Conservation (phyloP, 2,888 invertebrate species). For the Caenorhabditis sp. region DNA sequence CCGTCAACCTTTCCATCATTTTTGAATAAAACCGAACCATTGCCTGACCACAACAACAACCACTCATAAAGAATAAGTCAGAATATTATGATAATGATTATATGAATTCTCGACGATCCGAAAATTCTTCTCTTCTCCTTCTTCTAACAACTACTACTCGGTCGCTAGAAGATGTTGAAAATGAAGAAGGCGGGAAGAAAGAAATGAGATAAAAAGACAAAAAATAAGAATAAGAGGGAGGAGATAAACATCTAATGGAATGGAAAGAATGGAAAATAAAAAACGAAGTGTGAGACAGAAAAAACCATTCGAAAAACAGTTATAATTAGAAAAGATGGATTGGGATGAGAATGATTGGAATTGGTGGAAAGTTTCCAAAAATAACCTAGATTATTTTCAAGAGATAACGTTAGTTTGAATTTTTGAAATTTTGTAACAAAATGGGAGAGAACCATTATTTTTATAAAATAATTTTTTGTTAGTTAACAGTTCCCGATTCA, state of each 20-base stretch:
- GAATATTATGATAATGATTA: neutral
- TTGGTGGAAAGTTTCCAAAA: neutral
- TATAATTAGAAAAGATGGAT: neutral
- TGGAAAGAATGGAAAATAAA: neutral
- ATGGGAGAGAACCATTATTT: too few relatives aligned
- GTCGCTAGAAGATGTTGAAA: neutral
- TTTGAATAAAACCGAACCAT: conserved; percentile 43
- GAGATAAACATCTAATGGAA: neutral
- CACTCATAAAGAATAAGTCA: conserved; percentile 20
- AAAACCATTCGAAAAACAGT: neutral
- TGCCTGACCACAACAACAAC: conserved; percentile 39
- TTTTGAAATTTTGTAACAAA: too few relatives aligned
- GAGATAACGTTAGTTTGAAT: too few relatives aligned
- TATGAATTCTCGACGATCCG: conserved; percentile 6
- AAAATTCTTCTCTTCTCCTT: neutral
- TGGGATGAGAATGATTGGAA: neutral
- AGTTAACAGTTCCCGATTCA: too few relatives aligned
- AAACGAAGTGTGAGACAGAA: neutral
- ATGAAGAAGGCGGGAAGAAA: neutral
- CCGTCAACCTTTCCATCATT: conserved; percentile 42
- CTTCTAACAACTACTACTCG: neutral
- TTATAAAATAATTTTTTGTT: too few relatives aligned
- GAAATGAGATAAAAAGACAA: neutral
- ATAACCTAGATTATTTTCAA: too few relatives aligned
- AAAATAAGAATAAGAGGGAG: neutral